Evolutionary conservation across 2,888 invertebrate species (phyloP).

Genomic region (Oscheius sp.): DNA sequence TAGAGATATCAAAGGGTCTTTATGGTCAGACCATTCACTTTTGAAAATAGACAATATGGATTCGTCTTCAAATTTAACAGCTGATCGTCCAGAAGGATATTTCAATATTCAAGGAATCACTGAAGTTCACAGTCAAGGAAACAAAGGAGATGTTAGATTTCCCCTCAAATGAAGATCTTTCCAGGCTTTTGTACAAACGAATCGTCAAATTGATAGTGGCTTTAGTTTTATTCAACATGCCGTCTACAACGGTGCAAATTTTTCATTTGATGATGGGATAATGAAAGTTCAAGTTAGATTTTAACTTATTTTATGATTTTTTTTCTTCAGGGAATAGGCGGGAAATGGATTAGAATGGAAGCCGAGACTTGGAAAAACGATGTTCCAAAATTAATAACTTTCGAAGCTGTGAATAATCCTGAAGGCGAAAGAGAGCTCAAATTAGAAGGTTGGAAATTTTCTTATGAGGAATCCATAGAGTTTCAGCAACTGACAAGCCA

Average conservation of each 20-base stretch:
- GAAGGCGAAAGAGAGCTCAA: constrained; percentile 31
- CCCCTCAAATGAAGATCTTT: background rate
- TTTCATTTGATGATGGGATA: constrained; percentile 37
- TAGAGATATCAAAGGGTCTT: constrained; percentile 39
- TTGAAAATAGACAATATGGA: constrained; percentile 40
- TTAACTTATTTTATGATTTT: background rate
- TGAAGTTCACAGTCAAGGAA: constrained; percentile 26
- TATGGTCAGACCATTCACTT: constrained; percentile 41
- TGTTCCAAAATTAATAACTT: constrained; percentile 33
- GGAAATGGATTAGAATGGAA: constrained; percentile 22
- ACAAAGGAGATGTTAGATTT: constrained; percentile 24
- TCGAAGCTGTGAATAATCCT: constrained; percentile 8
- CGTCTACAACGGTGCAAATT: constrained; percentile 38
- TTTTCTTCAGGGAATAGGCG: constrained; percentile 28
- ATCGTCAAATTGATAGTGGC: constrained; percentile 34
- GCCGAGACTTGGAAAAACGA: constrained; percentile 38
- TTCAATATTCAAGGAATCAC: constrained; percentile 30
- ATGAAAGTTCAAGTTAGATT: constrained; percentile 37
- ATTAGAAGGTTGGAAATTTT: constrained; percentile 23
- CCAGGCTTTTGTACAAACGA: constrained; percentile 22
- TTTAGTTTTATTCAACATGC: constrained; percentile 33
- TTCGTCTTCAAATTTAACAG: constrained; percentile 40
- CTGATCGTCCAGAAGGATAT: constrained; percentile 27
- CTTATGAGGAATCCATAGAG: background rate
- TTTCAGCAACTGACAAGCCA: constrained; percentile 36